A percentile compares a stretch with the other conserved stretches of the same genome.
phyloP scores from a whole-genome alignment of 2,797 vertebrate species.

The Hydrocynus forskahlii region DNA sequence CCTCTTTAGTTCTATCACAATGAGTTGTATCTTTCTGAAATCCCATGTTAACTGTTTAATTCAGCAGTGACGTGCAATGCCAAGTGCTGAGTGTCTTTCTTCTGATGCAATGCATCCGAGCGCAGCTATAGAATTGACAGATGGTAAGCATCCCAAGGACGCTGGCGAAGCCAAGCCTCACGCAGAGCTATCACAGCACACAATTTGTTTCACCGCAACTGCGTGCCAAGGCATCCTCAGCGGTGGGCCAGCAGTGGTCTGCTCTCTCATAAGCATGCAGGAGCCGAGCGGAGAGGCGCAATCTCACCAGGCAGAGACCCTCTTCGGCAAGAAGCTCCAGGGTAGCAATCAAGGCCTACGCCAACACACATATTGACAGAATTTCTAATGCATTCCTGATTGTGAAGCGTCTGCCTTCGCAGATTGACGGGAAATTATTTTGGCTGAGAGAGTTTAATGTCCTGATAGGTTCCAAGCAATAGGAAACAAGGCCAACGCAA shows the following conservation, averaged over 20 bases:
- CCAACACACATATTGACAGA: slow-evolving; percentile 46
- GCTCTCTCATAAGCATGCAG: slow-evolving; percentile 56
- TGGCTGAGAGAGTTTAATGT: slow-evolving; percentile 42
- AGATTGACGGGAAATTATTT: slow-evolving; percentile 47
- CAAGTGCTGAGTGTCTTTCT: slow-evolving; percentile 38
- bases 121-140: slow-evolving; percentile 57
- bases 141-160: slow-evolving; percentile 63
- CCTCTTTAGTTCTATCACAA: background rate
- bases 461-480: slow-evolving; percentile 25
- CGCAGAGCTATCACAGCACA: slow-evolving; percentile 61
- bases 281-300: slow-evolving; percentile 50
- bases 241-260: slow-evolving; percentile 48
- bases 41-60: slow-evolving; percentile 5
- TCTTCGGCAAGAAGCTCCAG: slow-evolving; percentile 39
- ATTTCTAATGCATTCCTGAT: slow-evolving; percentile 53
- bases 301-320: slow-evolving; percentile 54
- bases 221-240: slow-evolving; percentile 60
- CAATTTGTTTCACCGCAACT: slow-evolving; percentile 62
- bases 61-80: slow-evolving; percentile 4
- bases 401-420: slow-evolving; percentile 38
- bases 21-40: slow-evolving; percentile 1
- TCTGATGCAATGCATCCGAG: slow-evolving; percentile 50
- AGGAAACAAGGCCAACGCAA: slow-evolving; percentile 34
- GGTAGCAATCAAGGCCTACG: slow-evolving; percentile 44
- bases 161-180: slow-evolving; percentile 60